Percentiles rank a stretch among this genome's conserved stretches.
These are phyloP conservation scores for Bagarius yarrelli DNA, from an alignment of 2,113 vertebrate species.

Conservation along the genomic window DNA sequence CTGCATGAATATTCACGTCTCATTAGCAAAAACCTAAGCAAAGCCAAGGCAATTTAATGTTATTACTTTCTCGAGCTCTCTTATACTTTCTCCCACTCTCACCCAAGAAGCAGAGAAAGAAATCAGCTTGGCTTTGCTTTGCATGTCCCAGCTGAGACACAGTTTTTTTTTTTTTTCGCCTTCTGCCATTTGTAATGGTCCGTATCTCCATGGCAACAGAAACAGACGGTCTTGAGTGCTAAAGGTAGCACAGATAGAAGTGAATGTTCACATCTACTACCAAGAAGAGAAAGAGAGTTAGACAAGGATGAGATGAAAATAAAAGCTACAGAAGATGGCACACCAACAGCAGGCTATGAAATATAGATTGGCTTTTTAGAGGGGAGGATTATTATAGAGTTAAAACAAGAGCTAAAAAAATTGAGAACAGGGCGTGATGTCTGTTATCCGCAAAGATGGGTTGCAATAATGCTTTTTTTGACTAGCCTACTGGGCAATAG, in stretches of 20 bases:
- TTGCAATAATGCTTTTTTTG: not conserved
- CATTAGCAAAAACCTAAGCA: constrained; percentile 62
- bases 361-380: constrained; percentile 36
- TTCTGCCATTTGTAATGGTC: constrained; percentile 47
- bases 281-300: constrained; percentile 33
- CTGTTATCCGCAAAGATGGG: constrained; percentile 20
- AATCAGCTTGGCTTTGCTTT: constrained; percentile 38
- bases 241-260: constrained; percentile 41
- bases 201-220: constrained; percentile 55
- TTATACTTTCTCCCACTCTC: constrained; percentile 2
- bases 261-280: constrained; percentile 28
- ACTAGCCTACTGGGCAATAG: not conserved
- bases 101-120: constrained; percentile 13
- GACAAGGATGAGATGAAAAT: constrained; percentile 25
- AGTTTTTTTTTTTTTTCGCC: constrained; percentile 44
- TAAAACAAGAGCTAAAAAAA: constrained; percentile 25
- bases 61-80: constrained; percentile 34
- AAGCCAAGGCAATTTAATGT: constrained; percentile 66
- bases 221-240: constrained; percentile 45
- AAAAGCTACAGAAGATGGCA: constrained; percentile 22
- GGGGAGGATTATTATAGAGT: constrained; percentile 28
- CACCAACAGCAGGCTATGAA: constrained; percentile 20
- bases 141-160: constrained; percentile 43
- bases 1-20: constrained; percentile 66
- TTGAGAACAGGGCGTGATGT: constrained; percentile 15